Base-by-base conservation (phyloP, 2,888 invertebrate species). In the Pterostichus madidus region DNA sequence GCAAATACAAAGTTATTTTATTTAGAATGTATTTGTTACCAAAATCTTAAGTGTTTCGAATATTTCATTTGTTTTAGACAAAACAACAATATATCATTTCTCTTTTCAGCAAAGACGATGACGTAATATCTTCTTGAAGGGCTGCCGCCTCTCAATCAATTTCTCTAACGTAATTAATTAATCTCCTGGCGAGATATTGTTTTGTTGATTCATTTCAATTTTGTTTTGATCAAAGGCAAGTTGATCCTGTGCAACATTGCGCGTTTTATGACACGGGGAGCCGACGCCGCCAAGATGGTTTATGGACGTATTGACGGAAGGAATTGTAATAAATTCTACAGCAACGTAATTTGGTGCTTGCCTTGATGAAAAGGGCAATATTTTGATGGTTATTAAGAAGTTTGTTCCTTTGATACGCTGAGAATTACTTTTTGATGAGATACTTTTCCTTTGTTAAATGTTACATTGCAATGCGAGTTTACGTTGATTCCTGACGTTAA, bases 321-420 rank as follows among this genome's bases (percentile, higher is more conserved):
- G 46, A 46, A 71, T 71, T 71, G 71, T 71, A 71, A 71, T 71
- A 71, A 71, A 71, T 71, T 71, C 10, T 46, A 13, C n/a, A n/a
- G 73, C 73, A 73, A 49, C 11, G 73, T 73, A 73, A 73, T 73
- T 78, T 59, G 56, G 56, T 53, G 56, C 56, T 77, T 77, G 32
- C 17, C 56, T 35, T 77, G 59, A 78, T 78, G 78, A 78, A 61
- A 78, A 39, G 78, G 24, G 44, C 61, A 39, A 61, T 78, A 56
- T 76, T 75, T 77, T 61, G 52, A 75, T 75, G 49, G 75, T 75
- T 75, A 75, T 75, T 75, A 75, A 71, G 71, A 71, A 71, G 13
- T 71, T 17, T 35, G 64, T 13, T 71, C 46, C 71, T 71, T 71
- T 71, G 71, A 71, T 71, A 71, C 8, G 68, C 44, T 6, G 10